These are phyloP conservation scores for Drosophila anomelani DNA, from an alignment of 2,888 invertebrate species.

Conservation along the genomic window DNA sequence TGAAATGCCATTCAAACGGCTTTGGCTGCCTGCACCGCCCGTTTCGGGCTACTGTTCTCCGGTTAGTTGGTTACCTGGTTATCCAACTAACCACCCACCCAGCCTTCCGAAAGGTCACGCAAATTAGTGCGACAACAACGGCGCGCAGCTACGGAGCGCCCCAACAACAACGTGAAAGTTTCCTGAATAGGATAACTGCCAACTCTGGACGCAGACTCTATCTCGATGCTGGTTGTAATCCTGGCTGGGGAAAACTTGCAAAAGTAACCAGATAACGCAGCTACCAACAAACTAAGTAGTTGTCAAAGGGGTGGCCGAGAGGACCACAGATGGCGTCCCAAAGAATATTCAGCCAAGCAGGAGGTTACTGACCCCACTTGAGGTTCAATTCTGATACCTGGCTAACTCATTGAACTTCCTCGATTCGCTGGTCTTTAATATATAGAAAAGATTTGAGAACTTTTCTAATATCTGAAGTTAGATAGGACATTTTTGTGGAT, in stretches of 20 bases:
- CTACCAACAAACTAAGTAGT: constrained; percentile 51
- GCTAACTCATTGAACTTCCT: not conserved
- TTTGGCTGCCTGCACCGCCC: constrained; percentile 9
- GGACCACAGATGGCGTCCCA: constrained; percentile 8
- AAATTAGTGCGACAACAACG: constrained; percentile 67
- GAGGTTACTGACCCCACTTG: constrained; percentile 24
- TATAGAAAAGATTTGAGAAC: not conserved
- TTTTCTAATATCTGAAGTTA: not conserved
- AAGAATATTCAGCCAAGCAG: constrained; percentile 1
- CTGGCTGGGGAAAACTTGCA: constrained; percentile 65
- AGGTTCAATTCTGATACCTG: not conserved
- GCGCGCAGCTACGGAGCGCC: constrained; percentile 12
- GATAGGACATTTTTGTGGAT: not conserved
- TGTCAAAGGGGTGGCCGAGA: constrained; percentile 15
- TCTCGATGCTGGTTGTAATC: constrained; percentile 60
- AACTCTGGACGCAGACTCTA: constrained; percentile 29
- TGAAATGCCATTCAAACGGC: constrained; percentile 72
- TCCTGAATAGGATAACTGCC: constrained; percentile 58
- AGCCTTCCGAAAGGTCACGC: constrained; percentile 66
- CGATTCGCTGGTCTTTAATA: not conserved
- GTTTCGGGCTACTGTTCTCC: constrained; percentile 38
- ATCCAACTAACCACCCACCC: constrained; percentile 9
- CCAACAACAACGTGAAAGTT: constrained; percentile 64
- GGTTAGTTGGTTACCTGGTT: constrained; percentile 69
- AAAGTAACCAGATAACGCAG: constrained; percentile 73